Evolutionary conservation across 2,888 invertebrate species (phyloP).

Genomic region (Subacronicta megacephala): DNA sequence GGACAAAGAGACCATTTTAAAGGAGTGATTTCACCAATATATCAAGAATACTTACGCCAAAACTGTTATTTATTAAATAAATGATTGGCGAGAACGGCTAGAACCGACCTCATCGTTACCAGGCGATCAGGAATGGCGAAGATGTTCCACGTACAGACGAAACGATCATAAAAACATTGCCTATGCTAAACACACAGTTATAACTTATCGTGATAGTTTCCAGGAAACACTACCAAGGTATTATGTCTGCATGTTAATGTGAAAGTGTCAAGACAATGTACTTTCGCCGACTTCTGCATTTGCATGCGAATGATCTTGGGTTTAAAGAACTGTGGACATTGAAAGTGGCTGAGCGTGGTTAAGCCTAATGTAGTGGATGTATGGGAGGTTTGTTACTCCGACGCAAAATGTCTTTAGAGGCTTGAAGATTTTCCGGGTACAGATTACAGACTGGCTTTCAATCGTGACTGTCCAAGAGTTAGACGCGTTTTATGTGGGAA

Average conservation of each 20-base stretch:
- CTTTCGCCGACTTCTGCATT: conserved; percentile 71
- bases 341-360: conserved; percentile 24
- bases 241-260: conserved; percentile 72
- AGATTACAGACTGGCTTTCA: too few species aligned
- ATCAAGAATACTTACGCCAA: background rate
- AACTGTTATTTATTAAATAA: conserved; percentile 8
- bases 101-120: conserved; percentile 10
- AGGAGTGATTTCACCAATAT: too few species aligned
- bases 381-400: conserved; percentile 1
- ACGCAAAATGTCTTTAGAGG: background rate
- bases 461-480: background rate
- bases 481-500: too few species aligned
- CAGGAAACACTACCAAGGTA: conserved; percentile 66
- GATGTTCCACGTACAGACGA: conserved; percentile 53
- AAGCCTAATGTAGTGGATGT: conserved; percentile 30
- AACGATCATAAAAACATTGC: conserved; percentile 65
- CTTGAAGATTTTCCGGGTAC: background rate
- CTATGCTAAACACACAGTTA: conserved; percentile 57
- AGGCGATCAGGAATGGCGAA: conserved; percentile 25
- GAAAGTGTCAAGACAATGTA: conserved; percentile 77
- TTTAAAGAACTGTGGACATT: conserved; percentile 45
- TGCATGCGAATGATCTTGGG: conserved; percentile 69
- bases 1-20: too few species aligned
- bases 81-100: conserved; percentile 7
- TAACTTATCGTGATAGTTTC: conserved; percentile 67